Percentiles rank a stretch among this genome's conserved stretches.
Conservation (phyloP, 1,140 invertebrate species). For the Geopemphigus sp. region DNA sequence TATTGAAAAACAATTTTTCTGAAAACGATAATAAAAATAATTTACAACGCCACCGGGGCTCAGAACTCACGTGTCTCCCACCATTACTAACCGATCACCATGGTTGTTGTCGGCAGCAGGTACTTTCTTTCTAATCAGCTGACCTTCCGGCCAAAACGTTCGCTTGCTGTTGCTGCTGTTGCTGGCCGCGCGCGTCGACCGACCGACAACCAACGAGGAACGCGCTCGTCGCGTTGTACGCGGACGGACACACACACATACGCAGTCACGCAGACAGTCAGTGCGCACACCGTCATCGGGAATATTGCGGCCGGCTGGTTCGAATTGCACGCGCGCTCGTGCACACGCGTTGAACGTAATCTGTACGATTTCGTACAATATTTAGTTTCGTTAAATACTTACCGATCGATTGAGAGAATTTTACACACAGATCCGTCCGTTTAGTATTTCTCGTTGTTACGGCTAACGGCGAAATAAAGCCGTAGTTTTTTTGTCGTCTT, state of each 20-base stretch:
- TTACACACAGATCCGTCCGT: not conserved
- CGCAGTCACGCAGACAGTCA: constrained; percentile 18
- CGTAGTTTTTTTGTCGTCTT: too few relatives aligned
- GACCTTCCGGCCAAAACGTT: constrained; percentile 46
- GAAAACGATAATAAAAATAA: not conserved
- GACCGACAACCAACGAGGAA: not conserved
- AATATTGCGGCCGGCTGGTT: constrained; percentile 21
- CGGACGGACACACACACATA: not conserved
- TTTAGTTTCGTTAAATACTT: not conserved
- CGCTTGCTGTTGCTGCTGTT: not conserved
- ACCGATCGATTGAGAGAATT: not conserved
- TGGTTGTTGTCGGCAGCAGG: not conserved
- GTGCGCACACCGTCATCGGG: constrained; percentile 1
- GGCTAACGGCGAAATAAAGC: not conserved
- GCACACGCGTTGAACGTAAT: not conserved
- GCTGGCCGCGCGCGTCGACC: not conserved
- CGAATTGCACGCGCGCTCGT: not conserved
- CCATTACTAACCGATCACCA: not conserved
- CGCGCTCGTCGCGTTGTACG: not conserved
- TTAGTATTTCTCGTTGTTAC: constrained; percentile 7
- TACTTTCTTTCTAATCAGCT: constrained; percentile 50
- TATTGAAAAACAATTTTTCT: not conserved
- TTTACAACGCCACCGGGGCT: too few relatives aligned
- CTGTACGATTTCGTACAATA: not conserved
- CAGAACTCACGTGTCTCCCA: not conserved